Conservation (phyloP, 2,888 invertebrate species). For the Ceramica pisi region DNA sequence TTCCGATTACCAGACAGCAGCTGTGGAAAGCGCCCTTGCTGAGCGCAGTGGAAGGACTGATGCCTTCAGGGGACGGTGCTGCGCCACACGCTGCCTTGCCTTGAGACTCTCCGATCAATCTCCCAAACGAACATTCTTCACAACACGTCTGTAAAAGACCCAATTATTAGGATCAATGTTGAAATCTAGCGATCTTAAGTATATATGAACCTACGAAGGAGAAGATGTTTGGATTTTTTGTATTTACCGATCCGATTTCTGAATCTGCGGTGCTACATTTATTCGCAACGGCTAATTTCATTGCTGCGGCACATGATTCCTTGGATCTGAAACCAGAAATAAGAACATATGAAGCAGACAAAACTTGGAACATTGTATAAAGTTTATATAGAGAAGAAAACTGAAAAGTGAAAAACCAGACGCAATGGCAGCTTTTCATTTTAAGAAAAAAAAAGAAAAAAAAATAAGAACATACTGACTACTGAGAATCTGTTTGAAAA, state of each 20-base stretch:
- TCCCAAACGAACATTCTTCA: constrained; percentile 83
- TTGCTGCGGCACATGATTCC: constrained; percentile 79
- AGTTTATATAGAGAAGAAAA: too few relatives aligned
- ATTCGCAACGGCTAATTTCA: constrained; percentile 75
- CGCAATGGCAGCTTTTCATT: too few relatives aligned
- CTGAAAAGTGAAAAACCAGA: too few relatives aligned
- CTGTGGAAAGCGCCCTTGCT: constrained; percentile 78
- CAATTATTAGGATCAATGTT: not conserved
- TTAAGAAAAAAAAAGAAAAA: too few relatives aligned
- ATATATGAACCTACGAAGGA: too few relatives aligned
- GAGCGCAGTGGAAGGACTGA: constrained; percentile 70
- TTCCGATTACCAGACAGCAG: constrained; percentile 79
- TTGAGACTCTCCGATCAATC: constrained; percentile 75
- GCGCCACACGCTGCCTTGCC: constrained; percentile 76
- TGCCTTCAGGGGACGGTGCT: constrained; percentile 66
- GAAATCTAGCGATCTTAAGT: too few relatives aligned
- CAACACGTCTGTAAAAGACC: constrained; percentile 78
- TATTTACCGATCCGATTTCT: constrained; percentile 80
- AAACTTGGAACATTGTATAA: too few relatives aligned
- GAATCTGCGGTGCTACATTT: constrained; percentile 75
- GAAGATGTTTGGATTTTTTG: not conserved
- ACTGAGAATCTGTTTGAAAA: too few relatives aligned
- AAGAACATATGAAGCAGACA: too few relatives aligned
- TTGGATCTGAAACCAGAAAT: constrained; percentile 74
- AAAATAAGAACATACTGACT: too few relatives aligned